Evolutionary conservation across 2,113 vertebrate genomes (phyloP).

Genomic region (Lota lota): DNA sequence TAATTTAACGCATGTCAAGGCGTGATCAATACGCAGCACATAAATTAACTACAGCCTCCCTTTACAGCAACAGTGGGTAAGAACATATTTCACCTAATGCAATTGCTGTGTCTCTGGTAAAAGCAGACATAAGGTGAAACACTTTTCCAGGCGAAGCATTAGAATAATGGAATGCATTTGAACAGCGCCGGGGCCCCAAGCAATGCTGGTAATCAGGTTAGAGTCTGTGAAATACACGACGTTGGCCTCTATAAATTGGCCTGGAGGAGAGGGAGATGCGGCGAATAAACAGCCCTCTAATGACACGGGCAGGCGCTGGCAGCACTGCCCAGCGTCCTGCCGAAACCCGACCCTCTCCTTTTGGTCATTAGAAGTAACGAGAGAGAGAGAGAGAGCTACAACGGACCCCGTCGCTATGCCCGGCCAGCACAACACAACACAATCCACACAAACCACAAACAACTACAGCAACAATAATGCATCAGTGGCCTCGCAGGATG

Average conservation of each 20-base stretch:
- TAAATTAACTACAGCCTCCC: slow-evolving; percentile 22
- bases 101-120: slow-evolving; percentile 39
- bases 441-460: not conserved
- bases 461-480: slow-evolving; percentile 17
- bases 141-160: slow-evolving; percentile 56
- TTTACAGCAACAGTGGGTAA: slow-evolving; percentile 41
- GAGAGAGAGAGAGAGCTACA: slow-evolving; percentile 29
- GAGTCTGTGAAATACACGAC: slow-evolving; percentile 49
- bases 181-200: slow-evolving; percentile 44
- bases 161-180: slow-evolving; percentile 63
- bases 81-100: slow-evolving; percentile 47
- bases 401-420: slow-evolving; percentile 28
- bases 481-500: slow-evolving; percentile 6
- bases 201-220: slow-evolving; percentile 59
- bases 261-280: slow-evolving; percentile 34
- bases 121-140: slow-evolving; percentile 51
- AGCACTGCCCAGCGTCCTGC: slow-evolving; percentile 17
- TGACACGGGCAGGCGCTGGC: slow-evolving; percentile 20
- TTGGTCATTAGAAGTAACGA: slow-evolving; percentile 54
- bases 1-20: slow-evolving; percentile 43
- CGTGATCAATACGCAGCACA: slow-evolving; percentile 18
- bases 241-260: slow-evolving; percentile 51
- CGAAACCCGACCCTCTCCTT: slow-evolving; percentile 16
- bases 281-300: slow-evolving; percentile 39
- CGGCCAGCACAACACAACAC: not conserved